Percentiles rank a stretch among this genome's conserved stretches.
Conservation (phyloP, 2,113 vertebrate species). For the Melanocharis versteri region DNA sequence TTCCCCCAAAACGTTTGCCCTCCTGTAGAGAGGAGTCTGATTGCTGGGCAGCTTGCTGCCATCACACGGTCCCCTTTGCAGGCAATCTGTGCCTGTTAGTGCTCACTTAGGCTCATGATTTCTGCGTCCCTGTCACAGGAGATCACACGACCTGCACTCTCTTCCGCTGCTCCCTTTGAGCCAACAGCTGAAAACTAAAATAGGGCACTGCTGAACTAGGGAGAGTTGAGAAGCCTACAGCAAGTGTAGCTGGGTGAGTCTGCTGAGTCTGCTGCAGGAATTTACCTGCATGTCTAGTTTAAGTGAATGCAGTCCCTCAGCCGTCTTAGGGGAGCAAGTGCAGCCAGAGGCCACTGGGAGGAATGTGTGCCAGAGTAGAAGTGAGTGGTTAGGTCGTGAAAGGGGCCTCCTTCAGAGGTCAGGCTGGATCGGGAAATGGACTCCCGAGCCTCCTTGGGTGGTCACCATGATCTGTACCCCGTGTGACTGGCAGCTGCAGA, state of each 20-base stretch:
- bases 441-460: not conserved
- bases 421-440: not conserved
- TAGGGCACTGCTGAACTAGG: not conserved
- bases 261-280: not conserved
- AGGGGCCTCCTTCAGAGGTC: not conserved
- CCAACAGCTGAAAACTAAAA: not conserved
- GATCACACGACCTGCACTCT: not conserved
- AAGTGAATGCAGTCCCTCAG: not conserved
- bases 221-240: not conserved
- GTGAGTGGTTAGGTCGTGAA: accelerated
- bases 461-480: not conserved
- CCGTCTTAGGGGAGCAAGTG: not conserved
- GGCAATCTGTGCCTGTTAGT: not conserved
- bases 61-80: not conserved
- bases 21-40: not conserved
- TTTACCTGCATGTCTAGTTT: not conserved
- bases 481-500: not conserved
- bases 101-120: accelerated
- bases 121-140: not conserved
- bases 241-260: not conserved
- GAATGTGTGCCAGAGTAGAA: not conserved
- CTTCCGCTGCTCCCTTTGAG: not conserved
- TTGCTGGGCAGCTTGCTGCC: not conserved
- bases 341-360: not conserved
- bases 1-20: not conserved